Evolutionary conservation across 2,888 invertebrate genomes (phyloP).

Genomic region (Polymixis flavicincta): DNA sequence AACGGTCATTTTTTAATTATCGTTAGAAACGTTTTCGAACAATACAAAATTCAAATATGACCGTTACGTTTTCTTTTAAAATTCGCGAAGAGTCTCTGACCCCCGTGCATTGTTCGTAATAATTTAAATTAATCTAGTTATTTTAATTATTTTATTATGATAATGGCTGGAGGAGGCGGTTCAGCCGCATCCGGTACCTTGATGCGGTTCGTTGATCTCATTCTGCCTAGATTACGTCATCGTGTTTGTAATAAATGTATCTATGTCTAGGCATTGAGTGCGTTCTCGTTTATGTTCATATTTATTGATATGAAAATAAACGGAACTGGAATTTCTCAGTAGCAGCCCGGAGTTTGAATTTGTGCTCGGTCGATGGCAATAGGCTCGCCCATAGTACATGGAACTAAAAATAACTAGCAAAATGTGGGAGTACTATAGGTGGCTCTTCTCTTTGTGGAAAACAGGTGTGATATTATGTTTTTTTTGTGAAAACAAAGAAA

Average conservation of each 20-base stretch:
- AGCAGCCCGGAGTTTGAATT: neutral
- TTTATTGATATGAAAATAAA: neutral
- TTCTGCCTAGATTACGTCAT: constrained; percentile 54
- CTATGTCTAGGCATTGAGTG: constrained; percentile 26
- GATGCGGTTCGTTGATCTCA: constrained; percentile 54
- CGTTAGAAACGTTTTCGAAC: too few relatives aligned
- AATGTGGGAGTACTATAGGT: neutral
- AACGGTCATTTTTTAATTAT: neutral
- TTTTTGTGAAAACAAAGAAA: neutral
- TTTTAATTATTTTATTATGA: constrained; percentile 42
- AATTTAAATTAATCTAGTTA: constrained; percentile 29
- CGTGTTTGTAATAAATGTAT: constrained; percentile 44
- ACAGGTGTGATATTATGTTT: neutral
- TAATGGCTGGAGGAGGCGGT: constrained; percentile 31
- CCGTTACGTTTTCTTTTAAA: neutral
- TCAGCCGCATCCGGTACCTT: constrained; percentile 47
- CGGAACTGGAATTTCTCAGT: neutral
- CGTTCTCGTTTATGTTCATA: constrained; percentile 14
- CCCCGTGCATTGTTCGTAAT: constrained; percentile 36
- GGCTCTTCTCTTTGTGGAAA: neutral
- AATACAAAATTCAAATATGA: neutral
- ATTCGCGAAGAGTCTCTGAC: constrained; percentile 1
- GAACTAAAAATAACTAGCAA: neutral
- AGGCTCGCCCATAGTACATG: neutral
- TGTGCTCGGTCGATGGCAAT: neutral